Evolutionary conservation across 2,888 invertebrate species (phyloP).

Genomic region (Sphaerophoria rueppellii): DNA sequence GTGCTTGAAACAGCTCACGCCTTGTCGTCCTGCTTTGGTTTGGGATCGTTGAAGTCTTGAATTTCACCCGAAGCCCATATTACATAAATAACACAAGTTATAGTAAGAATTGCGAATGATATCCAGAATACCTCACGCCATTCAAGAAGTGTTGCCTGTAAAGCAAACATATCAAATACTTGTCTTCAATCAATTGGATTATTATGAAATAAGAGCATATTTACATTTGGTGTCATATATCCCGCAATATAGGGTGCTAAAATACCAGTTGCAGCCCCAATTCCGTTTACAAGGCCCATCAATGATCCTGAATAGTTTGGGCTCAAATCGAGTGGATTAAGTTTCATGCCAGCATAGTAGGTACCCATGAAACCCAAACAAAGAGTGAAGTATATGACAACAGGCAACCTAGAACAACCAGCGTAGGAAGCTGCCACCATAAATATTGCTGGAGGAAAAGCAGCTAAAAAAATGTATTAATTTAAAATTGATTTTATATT

Average conservation of each 20-base stretch:
- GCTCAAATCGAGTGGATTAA: constrained; percentile 92
- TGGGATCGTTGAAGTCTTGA: constrained; percentile 87
- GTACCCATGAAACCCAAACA: constrained; percentile 90
- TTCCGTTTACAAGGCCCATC: constrained; percentile 93
- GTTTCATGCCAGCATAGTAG: constrained; percentile 90
- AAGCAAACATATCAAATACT: background rate
- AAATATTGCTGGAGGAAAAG: constrained; percentile 88
- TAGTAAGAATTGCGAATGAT: constrained; percentile 86
- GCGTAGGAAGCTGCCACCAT: constrained; percentile 91
- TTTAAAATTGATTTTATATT: background rate
- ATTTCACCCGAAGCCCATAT: constrained; percentile 89
- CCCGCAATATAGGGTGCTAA: constrained; percentile 92
- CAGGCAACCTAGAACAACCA: constrained; percentile 88
- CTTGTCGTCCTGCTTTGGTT: constrained; percentile 75
- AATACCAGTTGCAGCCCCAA: constrained; percentile 92
- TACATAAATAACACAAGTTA: constrained; percentile 87
- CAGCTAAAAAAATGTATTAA: constrained; percentile 82
- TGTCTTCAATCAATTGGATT: background rate
- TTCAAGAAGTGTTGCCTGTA: constrained; percentile 85
- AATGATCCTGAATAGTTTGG: constrained; percentile 92
- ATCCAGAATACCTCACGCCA: constrained; percentile 93
- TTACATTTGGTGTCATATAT: constrained; percentile 85
- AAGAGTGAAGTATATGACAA: constrained; percentile 87
- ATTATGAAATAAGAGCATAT: constrained; percentile 76
- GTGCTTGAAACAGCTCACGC: constrained; percentile 10